Conservation (phyloP, 2,113 vertebrate species). For the Tyto alba region DNA sequence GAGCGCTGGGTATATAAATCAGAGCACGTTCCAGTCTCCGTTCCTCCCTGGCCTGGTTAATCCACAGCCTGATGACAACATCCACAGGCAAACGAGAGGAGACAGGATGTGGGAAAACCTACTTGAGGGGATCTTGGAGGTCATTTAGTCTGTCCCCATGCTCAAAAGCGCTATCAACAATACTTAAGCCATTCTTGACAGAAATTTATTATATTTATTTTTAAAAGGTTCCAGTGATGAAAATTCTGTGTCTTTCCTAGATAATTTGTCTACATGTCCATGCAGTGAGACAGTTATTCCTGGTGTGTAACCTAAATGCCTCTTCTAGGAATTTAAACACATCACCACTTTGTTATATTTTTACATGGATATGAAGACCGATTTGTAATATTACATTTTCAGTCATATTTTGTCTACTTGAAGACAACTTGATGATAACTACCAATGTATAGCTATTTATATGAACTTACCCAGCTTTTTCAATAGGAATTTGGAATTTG, state of each 20-base stretch:
- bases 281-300: background rate
- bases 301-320: background rate
- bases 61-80: background rate
- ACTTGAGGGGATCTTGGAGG: background rate
- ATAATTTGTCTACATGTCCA: background rate
- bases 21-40: accelerated
- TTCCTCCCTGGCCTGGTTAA: background rate
- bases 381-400: background rate
- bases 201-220: background rate
- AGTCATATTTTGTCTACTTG: background rate
- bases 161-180: background rate
- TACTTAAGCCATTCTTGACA: background rate
- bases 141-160: background rate
- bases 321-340: background rate
- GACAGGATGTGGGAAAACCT: background rate
- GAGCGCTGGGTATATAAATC: background rate
- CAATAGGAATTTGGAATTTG: background rate
- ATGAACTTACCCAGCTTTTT: background rate
- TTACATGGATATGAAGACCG: background rate
- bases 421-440: background rate
- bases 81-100: background rate
- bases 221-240: background rate
- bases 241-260: background rate
- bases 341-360: accelerated
- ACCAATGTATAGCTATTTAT: background rate